Conservation (phyloP, 2,888 invertebrate species). For the Polyommatus iphigenia region DNA sequence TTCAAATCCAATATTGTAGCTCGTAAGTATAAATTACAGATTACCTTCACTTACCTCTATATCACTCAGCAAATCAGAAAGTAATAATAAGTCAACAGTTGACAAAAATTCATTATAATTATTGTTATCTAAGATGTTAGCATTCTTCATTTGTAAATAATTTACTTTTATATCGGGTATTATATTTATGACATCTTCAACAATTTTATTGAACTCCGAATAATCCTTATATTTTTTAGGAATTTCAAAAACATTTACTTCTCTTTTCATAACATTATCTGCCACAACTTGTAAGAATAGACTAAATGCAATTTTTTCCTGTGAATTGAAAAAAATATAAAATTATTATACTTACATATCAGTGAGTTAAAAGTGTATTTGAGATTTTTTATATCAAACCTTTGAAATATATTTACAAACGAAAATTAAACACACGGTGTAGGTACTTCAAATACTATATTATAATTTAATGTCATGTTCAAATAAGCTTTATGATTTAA, state of each 20-base stretch:
- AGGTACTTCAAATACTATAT: too few relatives aligned
- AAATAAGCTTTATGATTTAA: too few relatives aligned
- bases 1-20: too few relatives aligned
- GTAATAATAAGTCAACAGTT: slow-evolving; percentile 44
- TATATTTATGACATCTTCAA: slow-evolving; percentile 38
- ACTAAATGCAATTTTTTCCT: slow-evolving; percentile 44
- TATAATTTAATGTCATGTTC: too few relatives aligned
- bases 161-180: slow-evolving; percentile 38
- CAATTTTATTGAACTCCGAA: slow-evolving; percentile 36
- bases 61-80: slow-evolving; percentile 45
- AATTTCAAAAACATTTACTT: slow-evolving; percentile 45
- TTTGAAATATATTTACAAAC: too few relatives aligned
- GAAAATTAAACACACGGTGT: too few relatives aligned
- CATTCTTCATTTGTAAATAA: slow-evolving; percentile 34
- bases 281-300: slow-evolving; percentile 48
- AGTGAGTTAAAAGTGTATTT: too few relatives aligned
- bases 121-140: slow-evolving; percentile 35
- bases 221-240: slow-evolving; percentile 35
- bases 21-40: too few relatives aligned
- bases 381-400: too few relatives aligned
- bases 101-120: slow-evolving; percentile 33
- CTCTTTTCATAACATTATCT: slow-evolving; percentile 47
- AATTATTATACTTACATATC: too few relatives aligned
- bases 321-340: slow-evolving; percentile 34
- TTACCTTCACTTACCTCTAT: slow-evolving; percentile 43